Evolutionary conservation across 2,888 invertebrate species (phyloP).

Genomic region (Diplolepis rosae): DNA sequence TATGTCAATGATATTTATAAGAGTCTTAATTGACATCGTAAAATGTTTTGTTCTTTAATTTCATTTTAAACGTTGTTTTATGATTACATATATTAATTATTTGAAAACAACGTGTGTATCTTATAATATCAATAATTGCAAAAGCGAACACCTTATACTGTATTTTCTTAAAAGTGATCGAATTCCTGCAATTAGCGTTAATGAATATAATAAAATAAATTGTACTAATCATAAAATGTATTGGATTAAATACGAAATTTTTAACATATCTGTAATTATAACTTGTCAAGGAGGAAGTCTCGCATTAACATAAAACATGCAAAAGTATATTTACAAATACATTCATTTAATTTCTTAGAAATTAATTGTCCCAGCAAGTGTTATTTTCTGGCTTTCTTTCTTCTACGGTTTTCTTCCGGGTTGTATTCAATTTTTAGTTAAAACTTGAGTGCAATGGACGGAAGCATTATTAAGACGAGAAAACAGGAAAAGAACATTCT

Average conservation of each 20-base stretch:
- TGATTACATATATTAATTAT: background rate
- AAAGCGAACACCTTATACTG: too few relatives aligned
- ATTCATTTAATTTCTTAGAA: background rate
- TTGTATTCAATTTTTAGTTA: conserved; percentile 1
- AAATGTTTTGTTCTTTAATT: background rate
- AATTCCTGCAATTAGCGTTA: too few relatives aligned
- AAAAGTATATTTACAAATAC: background rate
- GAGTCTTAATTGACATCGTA: background rate
- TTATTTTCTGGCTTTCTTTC: background rate
- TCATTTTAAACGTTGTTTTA: background rate
- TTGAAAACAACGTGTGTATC: conserved; percentile 3
- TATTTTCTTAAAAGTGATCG: too few relatives aligned
- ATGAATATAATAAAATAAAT: too few relatives aligned
- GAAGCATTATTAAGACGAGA: background rate
- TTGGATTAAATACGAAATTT: background rate
- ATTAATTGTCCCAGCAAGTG: background rate
- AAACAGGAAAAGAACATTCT: conserved; percentile 7
- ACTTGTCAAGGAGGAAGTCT: background rate
- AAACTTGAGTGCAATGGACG: conserved; percentile 2
- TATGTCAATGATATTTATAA: background rate
- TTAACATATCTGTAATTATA: background rate
- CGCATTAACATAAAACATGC: background rate
- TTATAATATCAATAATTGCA: background rate
- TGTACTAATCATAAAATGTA: background rate
- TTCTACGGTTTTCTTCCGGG: background rate